These are phyloP conservation scores for Heliothis peltigera DNA, from an alignment of 2,888 invertebrate genomes.

Conservation along the genomic window DNA sequence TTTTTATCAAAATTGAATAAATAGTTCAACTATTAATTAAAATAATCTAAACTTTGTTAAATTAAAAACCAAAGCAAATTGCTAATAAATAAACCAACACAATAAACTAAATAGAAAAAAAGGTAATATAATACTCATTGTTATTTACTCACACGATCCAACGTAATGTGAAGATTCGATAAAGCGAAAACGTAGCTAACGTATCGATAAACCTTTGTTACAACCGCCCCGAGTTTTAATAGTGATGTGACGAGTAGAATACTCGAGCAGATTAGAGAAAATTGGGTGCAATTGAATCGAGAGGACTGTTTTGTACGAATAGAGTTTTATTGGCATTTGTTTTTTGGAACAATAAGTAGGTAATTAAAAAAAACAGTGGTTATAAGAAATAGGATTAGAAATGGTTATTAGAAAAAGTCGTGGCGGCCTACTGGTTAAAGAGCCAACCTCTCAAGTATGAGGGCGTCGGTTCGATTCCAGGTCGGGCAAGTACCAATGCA, in stretches of 20 bases:
- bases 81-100: constrained; percentile 56
- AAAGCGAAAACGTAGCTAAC: constrained; percentile 66
- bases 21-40: too few species aligned
- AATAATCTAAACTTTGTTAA: constrained; percentile 34
- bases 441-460: too few species aligned
- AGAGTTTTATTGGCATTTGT: constrained; percentile 3
- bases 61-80: constrained; percentile 29
- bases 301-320: constrained; percentile 3
- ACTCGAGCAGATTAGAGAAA: constrained; percentile 46
- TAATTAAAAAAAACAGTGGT: background rate
- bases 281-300: constrained; percentile 45
- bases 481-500: too few species aligned
- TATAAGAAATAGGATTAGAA: background rate
- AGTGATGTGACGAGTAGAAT: constrained; percentile 55
- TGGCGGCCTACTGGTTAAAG: too few species aligned
- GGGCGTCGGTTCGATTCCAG: too few species aligned
- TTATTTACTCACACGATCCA: constrained; percentile 61
- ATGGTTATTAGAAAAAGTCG: background rate
- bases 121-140: constrained; percentile 62
- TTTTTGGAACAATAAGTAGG: background rate
- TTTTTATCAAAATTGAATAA: too few species aligned
- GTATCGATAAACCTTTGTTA: constrained; percentile 77
- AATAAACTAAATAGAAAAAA: constrained; percentile 64
- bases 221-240: constrained; percentile 63
- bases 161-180: constrained; percentile 65